Evolutionary conservation across 2,888 invertebrate genomes (phyloP).

Genomic region (Microdon myrmicae): DNA sequence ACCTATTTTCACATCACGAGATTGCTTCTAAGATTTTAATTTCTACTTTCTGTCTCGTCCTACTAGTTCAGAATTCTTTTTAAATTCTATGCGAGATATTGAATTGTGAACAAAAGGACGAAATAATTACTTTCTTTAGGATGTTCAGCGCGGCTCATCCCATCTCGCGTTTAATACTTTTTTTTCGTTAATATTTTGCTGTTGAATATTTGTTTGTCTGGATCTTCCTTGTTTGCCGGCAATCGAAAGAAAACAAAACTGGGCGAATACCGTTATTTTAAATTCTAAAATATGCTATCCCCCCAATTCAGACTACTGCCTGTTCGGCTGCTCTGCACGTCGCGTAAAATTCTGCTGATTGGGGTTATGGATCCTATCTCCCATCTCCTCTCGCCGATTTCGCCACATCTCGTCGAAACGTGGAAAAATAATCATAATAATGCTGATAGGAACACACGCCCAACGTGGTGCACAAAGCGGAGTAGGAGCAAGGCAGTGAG

Average conservation of each 20-base stretch:
- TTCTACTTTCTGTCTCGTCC: conserved; percentile 16
- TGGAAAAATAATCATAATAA: conserved; percentile 28
- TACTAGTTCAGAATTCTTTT: conserved; percentile 14
- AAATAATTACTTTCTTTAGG: conserved; percentile 49
- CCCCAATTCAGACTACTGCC: no score
- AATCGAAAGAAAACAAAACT: conserved; percentile 29
- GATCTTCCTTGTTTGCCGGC: conserved; percentile 1
- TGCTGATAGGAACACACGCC: conserved; percentile 14
- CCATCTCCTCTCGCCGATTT: background rate
- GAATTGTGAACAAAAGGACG: conserved; percentile 44
- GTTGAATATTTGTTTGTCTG: conserved; percentile 9
- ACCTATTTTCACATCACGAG: background rate
- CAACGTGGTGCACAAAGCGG: conserved; percentile 6
- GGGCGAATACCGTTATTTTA: conserved; percentile 9
- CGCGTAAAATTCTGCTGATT: conserved; percentile 8
- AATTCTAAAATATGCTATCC: conserved; percentile 5
- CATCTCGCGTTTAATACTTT: conserved; percentile 4
- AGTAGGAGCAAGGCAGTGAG: background rate
- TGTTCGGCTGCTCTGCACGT: background rate
- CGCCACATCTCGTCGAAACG: background rate
- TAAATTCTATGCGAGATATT: conserved; percentile 38
- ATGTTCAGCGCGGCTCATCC: conserved; percentile 17
- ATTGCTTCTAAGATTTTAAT: conserved; percentile 11
- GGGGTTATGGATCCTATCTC: conserved; percentile 15
- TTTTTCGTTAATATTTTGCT: background rate